Percentiles rank a stretch among this genome's conserved stretches.
These are phyloP conservation scores for Pardosa pseudoannulata DNA, from an alignment of 2,888 invertebrate genomes.

Conservation along the genomic window DNA sequence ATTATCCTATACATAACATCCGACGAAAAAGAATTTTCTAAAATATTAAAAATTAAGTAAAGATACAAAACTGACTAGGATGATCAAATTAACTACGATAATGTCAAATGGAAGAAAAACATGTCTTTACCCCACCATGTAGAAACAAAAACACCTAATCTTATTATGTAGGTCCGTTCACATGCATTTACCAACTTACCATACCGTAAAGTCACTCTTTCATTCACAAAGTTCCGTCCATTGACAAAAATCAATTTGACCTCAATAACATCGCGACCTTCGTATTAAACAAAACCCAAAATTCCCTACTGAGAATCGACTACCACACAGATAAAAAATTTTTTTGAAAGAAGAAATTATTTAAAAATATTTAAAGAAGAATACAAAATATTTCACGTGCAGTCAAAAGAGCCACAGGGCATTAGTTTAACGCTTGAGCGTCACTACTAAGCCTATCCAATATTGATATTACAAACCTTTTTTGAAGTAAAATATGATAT, in stretches of 20 bases:
- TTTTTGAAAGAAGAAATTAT: neutral
- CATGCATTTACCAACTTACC: conserved; percentile 54
- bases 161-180: conserved; percentile 13
- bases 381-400: conserved; percentile 33
- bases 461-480: conserved; percentile 9
- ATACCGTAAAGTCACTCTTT: conserved; percentile 64
- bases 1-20: too few relatives aligned
- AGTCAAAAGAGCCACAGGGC: conserved; percentile 63
- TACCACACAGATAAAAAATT: neutral
- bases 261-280: conserved; percentile 72
- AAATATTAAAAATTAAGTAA: too few relatives aligned
- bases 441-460: conserved; percentile 66
- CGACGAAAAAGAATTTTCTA: too few relatives aligned
- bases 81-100: too few relatives aligned
- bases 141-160: neutral
- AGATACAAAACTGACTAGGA: too few relatives aligned
- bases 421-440: conserved; percentile 50
- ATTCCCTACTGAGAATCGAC: neutral
- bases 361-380: neutral
- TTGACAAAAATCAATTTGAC: conserved; percentile 72
- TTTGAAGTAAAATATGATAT: conserved; percentile 18
- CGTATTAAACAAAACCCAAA: neutral
- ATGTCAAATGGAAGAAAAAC: too few relatives aligned
- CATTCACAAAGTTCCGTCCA: conserved; percentile 71
- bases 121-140: too few relatives aligned